phyloP scores from a whole-genome alignment of 2,113 vertebrate genomes.

The Nerophis ophidion region DNA sequence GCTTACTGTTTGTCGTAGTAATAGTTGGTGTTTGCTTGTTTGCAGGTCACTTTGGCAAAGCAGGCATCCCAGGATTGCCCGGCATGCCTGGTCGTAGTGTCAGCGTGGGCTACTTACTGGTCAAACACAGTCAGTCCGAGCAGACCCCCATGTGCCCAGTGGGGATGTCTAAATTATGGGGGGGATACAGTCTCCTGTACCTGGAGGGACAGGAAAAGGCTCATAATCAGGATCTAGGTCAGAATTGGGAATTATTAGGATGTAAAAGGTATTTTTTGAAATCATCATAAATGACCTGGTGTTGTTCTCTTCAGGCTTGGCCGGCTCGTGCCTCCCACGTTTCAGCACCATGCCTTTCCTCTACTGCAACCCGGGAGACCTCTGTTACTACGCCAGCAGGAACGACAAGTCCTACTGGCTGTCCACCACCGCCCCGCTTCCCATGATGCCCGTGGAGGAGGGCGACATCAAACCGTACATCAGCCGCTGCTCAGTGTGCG shows the following conservation, averaged over 20 bases:
- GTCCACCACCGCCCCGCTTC: constrained; percentile 90
- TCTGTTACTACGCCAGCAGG: constrained; percentile 92
- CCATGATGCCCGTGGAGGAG: constrained; percentile 96
- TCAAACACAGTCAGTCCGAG: constrained; percentile 94
- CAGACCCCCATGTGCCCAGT: constrained; percentile 90
- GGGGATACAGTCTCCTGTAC: constrained; percentile 93
- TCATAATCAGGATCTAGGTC: constrained; percentile 97
- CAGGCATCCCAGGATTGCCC: constrained; percentile 73
- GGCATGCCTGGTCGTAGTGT: constrained; percentile 93
- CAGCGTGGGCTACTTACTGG: constrained; percentile 92
- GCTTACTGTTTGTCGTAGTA: background rate
- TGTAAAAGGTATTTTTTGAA: too few relatives aligned
- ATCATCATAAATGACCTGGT: background rate
- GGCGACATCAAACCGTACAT: constrained; percentile 88
- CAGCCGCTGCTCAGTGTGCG: constrained; percentile 94
- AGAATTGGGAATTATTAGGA: constrained; percentile 7
- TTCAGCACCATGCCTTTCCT: constrained; percentile 98
- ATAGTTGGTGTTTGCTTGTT: background rate
- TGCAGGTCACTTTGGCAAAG: constrained; percentile 75
- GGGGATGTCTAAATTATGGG: constrained; percentile 93
- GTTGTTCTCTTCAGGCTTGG: constrained; percentile 74
- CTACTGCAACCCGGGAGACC: constrained; percentile 94
- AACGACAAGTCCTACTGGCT: constrained; percentile 99
- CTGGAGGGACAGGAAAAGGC: constrained; percentile 96
- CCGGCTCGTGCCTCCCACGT: constrained; percentile 88